Base-by-base conservation (phyloP, 2,797 vertebrate species). In the Oryzias sinensis region DNA sequence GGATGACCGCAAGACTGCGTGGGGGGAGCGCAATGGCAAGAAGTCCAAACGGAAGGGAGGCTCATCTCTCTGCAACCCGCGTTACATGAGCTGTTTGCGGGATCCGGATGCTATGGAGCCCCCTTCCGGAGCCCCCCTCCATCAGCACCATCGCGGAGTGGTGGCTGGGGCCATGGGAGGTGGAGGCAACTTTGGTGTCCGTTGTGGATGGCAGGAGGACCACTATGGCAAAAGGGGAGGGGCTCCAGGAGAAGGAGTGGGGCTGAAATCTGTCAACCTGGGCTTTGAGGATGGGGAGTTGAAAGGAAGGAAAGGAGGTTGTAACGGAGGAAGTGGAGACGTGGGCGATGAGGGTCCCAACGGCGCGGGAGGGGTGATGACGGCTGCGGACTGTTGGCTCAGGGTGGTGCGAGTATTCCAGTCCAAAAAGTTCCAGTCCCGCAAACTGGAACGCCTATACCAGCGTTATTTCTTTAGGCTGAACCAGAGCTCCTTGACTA, bases 381-480 rank as follows among this genome's bases (percentile, higher is more conserved):
- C 89, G 0, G 80, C 91, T 0, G 82, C 81, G 0, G 93, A 94
- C 60, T 96, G 94, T 80, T 94, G 96, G 94, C 90, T 76, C 53
- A 90, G 91, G 13, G 90, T 98, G 68, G 90, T 90, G 47, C 93
- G 84, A 66, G 93, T 98, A 60, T 98, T 98, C 82, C 95, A 94
- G 86, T 97, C 96, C 0, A 98, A 97, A 80, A 96, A 95, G 68
- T 98, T 98, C 88, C 95, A 94, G 78, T 98, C 97, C 0, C 90
- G 93, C 81, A 98, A 98, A 77, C 90, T 98, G 91, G 96, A 98
- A 86, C 93, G 95, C 7, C 92, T 98, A 13, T 98, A 98, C 92
- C 96, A 97, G 89, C 95, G 96, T 53, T 98, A 98, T 90, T 98
- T 97, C 87, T 98, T 98, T 82, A 92, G 96, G 82, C 94, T 98